Conservation (phyloP, 1,140 invertebrate genomes). For the Apis dorsata region DNA sequence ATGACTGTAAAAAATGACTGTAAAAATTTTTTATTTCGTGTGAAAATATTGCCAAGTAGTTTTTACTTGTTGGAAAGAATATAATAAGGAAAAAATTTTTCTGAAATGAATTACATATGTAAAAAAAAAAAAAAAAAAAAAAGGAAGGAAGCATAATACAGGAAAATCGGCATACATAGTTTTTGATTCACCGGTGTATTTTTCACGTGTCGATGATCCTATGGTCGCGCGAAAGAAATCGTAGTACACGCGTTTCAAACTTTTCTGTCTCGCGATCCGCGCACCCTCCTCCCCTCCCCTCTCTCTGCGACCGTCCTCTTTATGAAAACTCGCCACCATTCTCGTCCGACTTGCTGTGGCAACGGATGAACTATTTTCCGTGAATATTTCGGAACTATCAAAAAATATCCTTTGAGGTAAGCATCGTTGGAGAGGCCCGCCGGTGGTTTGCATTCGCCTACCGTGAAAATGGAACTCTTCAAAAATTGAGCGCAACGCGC, state of each 20-base stretch:
- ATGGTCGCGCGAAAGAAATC: not conserved
- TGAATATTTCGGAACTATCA: conserved; percentile 19
- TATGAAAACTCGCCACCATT: conserved; percentile 13
- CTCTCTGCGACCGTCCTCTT: not conserved
- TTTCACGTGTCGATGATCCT: not conserved
- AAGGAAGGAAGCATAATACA: not conserved
- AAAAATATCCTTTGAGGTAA: conserved; percentile 38
- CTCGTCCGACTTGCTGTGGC: not conserved
- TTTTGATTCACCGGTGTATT: not conserved
- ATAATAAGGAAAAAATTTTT: too few species aligned
- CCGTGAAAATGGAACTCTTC: conserved; percentile 28
- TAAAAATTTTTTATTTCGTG: too few species aligned
- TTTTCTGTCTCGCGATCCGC: conserved; percentile 1
- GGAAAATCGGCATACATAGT: not conserved
- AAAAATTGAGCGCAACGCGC: conserved; percentile 27
- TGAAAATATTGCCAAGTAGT: too few species aligned
- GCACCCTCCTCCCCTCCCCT: not conserved
- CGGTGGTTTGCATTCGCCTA: conserved; percentile 7
- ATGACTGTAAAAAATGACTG: too few species aligned
- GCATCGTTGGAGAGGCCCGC: conserved; percentile 23
- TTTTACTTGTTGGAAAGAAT: too few species aligned
- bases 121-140: not conserved
- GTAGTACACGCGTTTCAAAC: conserved; percentile 20
- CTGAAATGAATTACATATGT: too few species aligned
- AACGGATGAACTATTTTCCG: conserved; percentile 33